Conservation (phyloP, 2,797 vertebrate species). For the Denticeps clupeoides region DNA sequence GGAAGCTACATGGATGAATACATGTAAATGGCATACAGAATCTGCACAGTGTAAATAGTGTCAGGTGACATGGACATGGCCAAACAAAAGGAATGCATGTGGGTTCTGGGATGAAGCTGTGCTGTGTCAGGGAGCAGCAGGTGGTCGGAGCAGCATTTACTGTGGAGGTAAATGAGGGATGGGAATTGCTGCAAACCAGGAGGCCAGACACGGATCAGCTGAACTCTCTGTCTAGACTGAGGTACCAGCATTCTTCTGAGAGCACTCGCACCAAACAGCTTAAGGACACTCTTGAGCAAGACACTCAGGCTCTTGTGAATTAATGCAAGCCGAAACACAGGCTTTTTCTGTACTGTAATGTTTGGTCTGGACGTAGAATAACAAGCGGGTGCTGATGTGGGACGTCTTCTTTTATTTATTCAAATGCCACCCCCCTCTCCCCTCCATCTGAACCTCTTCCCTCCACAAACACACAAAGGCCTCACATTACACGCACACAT, state of each 20-base stretch:
- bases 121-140: neutral
- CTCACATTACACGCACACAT: conserved; percentile 15
- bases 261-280: conserved; percentile 29
- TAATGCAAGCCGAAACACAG: conserved; percentile 5
- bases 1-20: too few species aligned
- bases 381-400: conserved; percentile 14
- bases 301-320: conserved; percentile 13
- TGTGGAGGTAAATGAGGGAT: neutral
- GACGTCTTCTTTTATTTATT: conserved; percentile 15
- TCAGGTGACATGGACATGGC: too few species aligned
- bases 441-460: conserved; percentile 7
- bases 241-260: conserved; percentile 37
- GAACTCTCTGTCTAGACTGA: conserved; percentile 44
- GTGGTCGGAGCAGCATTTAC: neutral
- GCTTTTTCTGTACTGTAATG: conserved; percentile 4
- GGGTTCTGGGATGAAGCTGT: neutral
- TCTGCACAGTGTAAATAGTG: too few species aligned
- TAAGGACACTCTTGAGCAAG: conserved; percentile 25
- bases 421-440: conserved; percentile 13
- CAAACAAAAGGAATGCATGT: too few species aligned
- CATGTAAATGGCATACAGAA: too few species aligned
- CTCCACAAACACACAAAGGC: conserved; percentile 14
- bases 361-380: conserved; percentile 13
- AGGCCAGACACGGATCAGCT: conserved; percentile 37
- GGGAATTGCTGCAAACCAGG: conserved; percentile 14